Conservation (phyloP, 2,113 vertebrate genomes). For the Phainopepla nitens region DNA sequence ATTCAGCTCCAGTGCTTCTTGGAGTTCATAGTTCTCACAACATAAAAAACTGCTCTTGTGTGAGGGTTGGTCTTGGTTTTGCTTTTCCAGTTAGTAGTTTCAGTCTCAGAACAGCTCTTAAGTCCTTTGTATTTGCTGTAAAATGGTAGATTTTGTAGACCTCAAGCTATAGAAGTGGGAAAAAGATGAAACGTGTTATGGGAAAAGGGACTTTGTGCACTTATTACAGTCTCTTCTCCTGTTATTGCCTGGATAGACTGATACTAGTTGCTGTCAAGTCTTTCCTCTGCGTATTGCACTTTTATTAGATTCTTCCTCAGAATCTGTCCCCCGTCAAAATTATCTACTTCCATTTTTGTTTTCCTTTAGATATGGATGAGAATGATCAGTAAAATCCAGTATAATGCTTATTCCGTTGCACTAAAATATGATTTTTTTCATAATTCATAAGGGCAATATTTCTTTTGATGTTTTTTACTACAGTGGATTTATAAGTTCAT, state of each 20-base stretch:
- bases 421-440: background rate
- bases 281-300: background rate
- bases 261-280: background rate
- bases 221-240: background rate
- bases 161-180: background rate
- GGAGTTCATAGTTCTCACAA: background rate
- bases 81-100: background rate
- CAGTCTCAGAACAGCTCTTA: slow-evolving; percentile 20
- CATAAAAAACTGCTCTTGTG: background rate
- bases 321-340: background rate
- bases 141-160: slow-evolving; percentile 6
- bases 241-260: background rate
- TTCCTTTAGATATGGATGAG: background rate
- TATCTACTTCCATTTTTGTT: background rate
- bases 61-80: background rate
- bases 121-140: background rate
- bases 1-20: background rate
- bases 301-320: slow-evolving; percentile 15
- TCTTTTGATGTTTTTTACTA: background rate
- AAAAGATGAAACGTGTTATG: background rate
- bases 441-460: background rate
- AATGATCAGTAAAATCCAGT: background rate
- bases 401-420: background rate
- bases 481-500: slow-evolving; percentile 4
- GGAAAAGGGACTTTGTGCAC: background rate